Percentiles rank a stretch among this genome's conserved stretches.
Evolutionary conservation across 2,113 vertebrate species (phyloP).

Genomic region (Isurus oxyrinchus): DNA sequence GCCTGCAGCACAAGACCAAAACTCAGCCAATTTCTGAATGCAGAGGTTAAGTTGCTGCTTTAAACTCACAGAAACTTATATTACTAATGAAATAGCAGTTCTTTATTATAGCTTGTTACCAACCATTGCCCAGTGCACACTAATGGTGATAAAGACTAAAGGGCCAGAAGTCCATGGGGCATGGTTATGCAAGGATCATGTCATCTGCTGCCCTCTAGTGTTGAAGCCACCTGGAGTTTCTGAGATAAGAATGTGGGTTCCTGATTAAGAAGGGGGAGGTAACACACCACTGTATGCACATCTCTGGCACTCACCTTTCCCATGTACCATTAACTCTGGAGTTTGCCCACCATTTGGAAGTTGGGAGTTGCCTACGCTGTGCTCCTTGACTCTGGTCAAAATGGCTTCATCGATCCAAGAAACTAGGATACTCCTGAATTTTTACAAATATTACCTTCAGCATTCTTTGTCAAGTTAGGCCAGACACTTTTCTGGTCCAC

Average conservation of each 20-base stretch:
- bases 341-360: neutral
- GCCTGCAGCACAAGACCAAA: neutral
- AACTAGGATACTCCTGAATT: no score
- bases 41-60: neutral
- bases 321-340: neutral
- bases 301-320: neutral
- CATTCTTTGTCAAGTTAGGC: no score
- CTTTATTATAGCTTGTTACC: neutral
- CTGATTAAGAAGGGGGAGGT: neutral
- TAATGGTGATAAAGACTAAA: neutral
- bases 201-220: neutral
- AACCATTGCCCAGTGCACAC: neutral
- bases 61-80: neutral
- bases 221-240: neutral
- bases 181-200: neutral
- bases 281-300: neutral
- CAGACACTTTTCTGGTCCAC: no score
- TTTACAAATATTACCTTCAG: no score
- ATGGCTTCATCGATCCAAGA: neutral
- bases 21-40: neutral
- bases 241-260: neutral
- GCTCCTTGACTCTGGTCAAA: neutral
- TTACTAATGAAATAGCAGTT: neutral
- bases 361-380: neutral
- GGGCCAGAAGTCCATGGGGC: neutral